Base-by-base conservation (phyloP, 2,797 vertebrate genomes). In the Propithecus perrieri region DNA sequence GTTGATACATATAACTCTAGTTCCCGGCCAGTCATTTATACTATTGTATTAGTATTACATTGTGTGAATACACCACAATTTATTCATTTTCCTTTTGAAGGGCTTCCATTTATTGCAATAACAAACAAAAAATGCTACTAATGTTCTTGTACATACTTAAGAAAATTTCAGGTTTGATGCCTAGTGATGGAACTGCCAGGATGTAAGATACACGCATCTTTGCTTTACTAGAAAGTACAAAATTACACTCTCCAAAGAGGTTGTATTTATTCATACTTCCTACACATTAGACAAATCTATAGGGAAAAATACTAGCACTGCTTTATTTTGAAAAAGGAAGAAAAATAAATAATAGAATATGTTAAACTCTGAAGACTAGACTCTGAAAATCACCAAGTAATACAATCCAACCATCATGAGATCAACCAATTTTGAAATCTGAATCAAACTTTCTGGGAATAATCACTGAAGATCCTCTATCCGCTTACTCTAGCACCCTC, bases 71-170 rank as follows among this genome's bases (percentile, higher is more conserved):
- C 7, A 50, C 33, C 41, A 57, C 3, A 63, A 15, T 65, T 50
- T 55, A 92, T 75, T 89, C 28, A 67, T 48, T 79, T 78, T 83
- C 61, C 63, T 84, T 92, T 65, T 18, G 30, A 89, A 92, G 35
- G 61, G n/a, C n/a, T 92, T 95, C 30, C 5, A 38, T 71, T 86
- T 93, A 81, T 86, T 90, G 65, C 41, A 41, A 63, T 69, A 78
- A 78, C 2, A 92, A 83, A 78, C 3, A 92, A 74, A 94, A 89
- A 78, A 88, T 72, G 38, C 33, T 81, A 38, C 48, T 80, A 41
- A 76, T 69, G n/a, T 72, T 89, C 12, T 85, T 41, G 35, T 43
- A 69, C 6, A 71, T 4, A 55, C 35, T 17, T 50, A 78, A 35
- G 61, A 89, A 43, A 89, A 81, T 75, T 92, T 89, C 46, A 57